Percentiles rank a stretch among this genome's conserved stretches.
Evolutionary conservation across 2,888 invertebrate genomes (phyloP).

Genomic region (Zaprionus lineosus): DNA sequence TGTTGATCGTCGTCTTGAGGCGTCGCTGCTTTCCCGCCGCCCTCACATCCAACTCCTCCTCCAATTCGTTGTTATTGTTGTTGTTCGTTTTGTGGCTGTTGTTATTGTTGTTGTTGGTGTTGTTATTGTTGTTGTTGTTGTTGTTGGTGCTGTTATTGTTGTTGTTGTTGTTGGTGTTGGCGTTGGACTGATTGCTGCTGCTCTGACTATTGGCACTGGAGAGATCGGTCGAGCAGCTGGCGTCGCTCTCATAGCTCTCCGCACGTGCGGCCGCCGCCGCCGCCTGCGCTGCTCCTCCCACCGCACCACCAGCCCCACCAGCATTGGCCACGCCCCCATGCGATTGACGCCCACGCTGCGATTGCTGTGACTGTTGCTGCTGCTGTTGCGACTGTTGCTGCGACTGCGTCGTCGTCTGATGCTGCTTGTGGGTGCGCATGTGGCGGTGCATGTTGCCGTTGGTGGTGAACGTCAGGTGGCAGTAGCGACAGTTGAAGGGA

Average conservation of each 20-base stretch:
- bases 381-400: slow-evolving; percentile 58
- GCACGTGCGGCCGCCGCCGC: slow-evolving; percentile 27
- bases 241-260: slow-evolving; percentile 85
- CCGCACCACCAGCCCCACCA: neutral
- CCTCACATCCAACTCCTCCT: slow-evolving; percentile 6
- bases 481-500: slow-evolving; percentile 90
- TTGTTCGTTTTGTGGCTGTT: slow-evolving; percentile 78
- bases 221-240: slow-evolving; percentile 84
- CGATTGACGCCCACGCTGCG: slow-evolving; percentile 20
- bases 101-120: slow-evolving; percentile 81
- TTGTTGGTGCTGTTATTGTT: slow-evolving; percentile 76
- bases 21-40: slow-evolving; percentile 68
- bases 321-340: neutral
- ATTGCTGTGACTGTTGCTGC: slow-evolving; percentile 12
- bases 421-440: slow-evolving; percentile 87
- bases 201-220: slow-evolving; percentile 81
- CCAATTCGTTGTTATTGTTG: slow-evolving; percentile 78
- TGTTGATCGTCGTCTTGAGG: slow-evolving; percentile 80
- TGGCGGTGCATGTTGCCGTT: slow-evolving; percentile 94
- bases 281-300: too few species aligned
- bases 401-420: slow-evolving; percentile 62
- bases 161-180: slow-evolving; percentile 78
- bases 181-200: slow-evolving; percentile 81
- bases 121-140: slow-evolving; percentile 65
- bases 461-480: slow-evolving; percentile 91